These are phyloP conservation scores for Meteorus cinctellus DNA, from an alignment of 2,888 invertebrate genomes.

Conservation along the genomic window DNA sequence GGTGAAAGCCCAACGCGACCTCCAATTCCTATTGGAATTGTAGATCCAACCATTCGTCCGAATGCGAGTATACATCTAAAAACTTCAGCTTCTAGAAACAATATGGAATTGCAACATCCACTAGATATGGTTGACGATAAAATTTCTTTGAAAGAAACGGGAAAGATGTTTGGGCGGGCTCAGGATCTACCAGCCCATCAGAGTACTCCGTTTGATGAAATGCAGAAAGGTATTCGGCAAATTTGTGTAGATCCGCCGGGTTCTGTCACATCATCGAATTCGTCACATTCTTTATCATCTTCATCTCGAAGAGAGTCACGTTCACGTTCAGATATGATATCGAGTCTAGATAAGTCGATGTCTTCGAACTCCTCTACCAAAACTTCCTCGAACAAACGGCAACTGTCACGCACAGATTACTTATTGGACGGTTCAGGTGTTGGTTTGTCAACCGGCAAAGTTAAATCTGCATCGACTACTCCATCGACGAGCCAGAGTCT, in stretches of 20 bases:
- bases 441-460: constrained; percentile 69
- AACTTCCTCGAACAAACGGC: constrained; percentile 58
- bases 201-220: background rate
- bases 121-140: no score
- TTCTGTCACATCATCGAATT: constrained; percentile 40
- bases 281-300: constrained; percentile 18
- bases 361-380: constrained; percentile 60
- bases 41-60: background rate
- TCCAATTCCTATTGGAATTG: background rate
- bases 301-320: constrained; percentile 39
- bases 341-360: constrained; percentile 53
- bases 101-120: background rate
- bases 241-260: constrained; percentile 52
- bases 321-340: constrained; percentile 35
- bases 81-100: constrained; percentile 24
- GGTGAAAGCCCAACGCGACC: constrained; percentile 53
- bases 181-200: constrained; percentile 10
- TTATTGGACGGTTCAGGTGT: constrained; percentile 63
- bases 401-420: constrained; percentile 62
- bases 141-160: background rate
- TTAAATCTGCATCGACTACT: constrained; percentile 65
- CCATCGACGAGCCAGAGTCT: constrained; percentile 65
- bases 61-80: background rate
- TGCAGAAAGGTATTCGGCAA: background rate
- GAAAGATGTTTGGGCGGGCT: background rate